Evolutionary conservation across 2,113 vertebrate genomes (phyloP).

Genomic region (Galbula dea): DNA sequence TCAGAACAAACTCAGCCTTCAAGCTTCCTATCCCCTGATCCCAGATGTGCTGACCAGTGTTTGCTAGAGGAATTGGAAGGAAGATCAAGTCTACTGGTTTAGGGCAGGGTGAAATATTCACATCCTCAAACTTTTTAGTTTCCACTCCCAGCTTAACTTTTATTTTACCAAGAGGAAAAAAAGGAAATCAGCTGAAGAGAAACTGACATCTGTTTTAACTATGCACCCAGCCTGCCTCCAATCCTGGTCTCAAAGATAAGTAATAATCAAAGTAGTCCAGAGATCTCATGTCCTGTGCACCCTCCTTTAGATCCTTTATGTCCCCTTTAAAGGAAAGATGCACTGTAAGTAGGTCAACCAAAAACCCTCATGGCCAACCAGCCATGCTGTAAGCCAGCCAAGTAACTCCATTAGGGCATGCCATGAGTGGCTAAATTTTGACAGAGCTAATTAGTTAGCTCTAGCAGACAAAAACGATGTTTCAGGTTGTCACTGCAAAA

Average conservation of each 20-base stretch:
- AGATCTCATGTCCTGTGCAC: background rate
- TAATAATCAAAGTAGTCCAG: background rate
- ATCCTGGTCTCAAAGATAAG: background rate
- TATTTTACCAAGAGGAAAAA: background rate
- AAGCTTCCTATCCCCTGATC: background rate
- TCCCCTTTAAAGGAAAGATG: background rate
- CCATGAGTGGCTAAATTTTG: background rate
- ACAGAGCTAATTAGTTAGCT: background rate
- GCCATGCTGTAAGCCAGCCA: constrained; percentile 8
- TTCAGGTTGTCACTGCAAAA: background rate
- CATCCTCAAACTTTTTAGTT: background rate
- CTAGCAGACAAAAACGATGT: fast-evolving
- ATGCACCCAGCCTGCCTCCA: background rate
- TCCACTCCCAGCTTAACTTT: background rate
- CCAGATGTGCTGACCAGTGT: background rate
- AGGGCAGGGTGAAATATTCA: background rate
- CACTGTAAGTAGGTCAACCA: constrained; percentile 41
- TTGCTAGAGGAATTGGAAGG: background rate
- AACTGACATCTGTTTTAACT: background rate
- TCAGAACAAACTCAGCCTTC: background rate
- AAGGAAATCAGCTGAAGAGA: background rate
- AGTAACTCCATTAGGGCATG: background rate
- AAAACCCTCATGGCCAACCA: background rate
- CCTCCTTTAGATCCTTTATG: background rate
- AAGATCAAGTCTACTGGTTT: background rate